These are phyloP conservation scores for Bryconaethiops microstoma DNA, from an alignment of 2,797 vertebrate species.

Conservation along the genomic window DNA sequence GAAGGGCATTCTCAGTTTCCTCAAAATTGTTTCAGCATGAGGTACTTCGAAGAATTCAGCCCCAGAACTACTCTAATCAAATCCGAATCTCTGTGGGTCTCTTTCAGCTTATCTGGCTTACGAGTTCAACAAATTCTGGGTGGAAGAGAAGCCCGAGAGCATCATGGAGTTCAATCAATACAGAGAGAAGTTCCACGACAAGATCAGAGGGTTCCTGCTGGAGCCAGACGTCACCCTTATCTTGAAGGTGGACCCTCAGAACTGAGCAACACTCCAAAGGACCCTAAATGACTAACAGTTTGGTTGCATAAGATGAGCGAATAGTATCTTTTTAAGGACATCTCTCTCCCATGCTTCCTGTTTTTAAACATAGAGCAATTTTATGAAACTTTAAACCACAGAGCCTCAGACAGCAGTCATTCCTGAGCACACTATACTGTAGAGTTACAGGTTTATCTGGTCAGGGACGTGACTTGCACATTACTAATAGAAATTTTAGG, in stretches of 20 bases:
- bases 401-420: constrained; percentile 57
- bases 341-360: constrained; percentile 27
- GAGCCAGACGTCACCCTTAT: constrained; percentile 78
- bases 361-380: constrained; percentile 21
- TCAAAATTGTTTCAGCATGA: no score
- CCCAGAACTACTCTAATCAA: neutral
- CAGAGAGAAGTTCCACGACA: constrained; percentile 93
- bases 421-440: constrained; percentile 33
- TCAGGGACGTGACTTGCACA: constrained; percentile 48
- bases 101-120: constrained; percentile 90
- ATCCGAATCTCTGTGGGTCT: neutral
- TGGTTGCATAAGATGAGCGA: constrained; percentile 25
- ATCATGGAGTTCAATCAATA: constrained; percentile 99
- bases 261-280: constrained; percentile 49
- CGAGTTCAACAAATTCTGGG: constrained; percentile 98
- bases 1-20: no score
- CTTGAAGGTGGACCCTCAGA: constrained; percentile 61
- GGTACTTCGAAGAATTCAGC: no score
- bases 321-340: constrained; percentile 36
- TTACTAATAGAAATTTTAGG: constrained; percentile 17
- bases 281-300: neutral
- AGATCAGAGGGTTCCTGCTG: constrained; percentile 84
- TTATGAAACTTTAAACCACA: constrained; percentile 21
- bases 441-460: constrained; percentile 51
- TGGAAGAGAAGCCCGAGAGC: constrained; percentile 93